Evolutionary conservation across 2,113 vertebrate genomes (phyloP), one percentile per base, ranked within the genome.

Genomic region (Chaenogobius annularis): DNA sequence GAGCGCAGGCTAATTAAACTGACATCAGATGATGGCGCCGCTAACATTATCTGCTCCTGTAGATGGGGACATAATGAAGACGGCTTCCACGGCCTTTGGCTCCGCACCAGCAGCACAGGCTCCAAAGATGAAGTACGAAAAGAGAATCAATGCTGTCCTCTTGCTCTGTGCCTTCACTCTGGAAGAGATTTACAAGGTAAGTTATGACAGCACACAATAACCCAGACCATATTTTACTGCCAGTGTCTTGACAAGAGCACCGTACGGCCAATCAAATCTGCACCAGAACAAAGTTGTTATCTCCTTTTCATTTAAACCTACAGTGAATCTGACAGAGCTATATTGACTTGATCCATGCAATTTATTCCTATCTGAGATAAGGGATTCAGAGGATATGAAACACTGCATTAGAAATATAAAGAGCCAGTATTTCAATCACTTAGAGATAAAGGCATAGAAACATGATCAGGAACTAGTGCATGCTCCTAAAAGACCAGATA

Each of bases 181-280:
- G 72, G 63, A 71, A 83, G 73, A 91, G 88, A 91, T 90, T 91
- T 89, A 92, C 87, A 75, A 78, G 83, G 78, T 55, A 66, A 87
- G 83, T 90, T 92, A 88, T 88, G 88, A 92, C 85, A 90, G 84
- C 80, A 48, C 67, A 68, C 86, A 88, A 84, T 90, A 91, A 89
- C 83, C 67, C 77, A 69, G 71, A 75, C 79, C 84, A 84, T 90
- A 88, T 88, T 89, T 91, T 73, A 88, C 83, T 77, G 83, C 70
- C 54, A 73, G 77, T 63, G 78, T 81, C 83, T 82, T n/a, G 81
- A 89, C 87, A 88, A 82, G 71, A 71, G 72, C 63, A 69, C 69
- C 83, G 1, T 47, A 47, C 43, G 40, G 72, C 77, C 81, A 91
- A 91, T 91, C 87, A 83, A 66, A 86, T 86, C 75, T 52, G 73